Conservation (phyloP, 2,888 invertebrate genomes). For the Tetheella fluctuosa region DNA sequence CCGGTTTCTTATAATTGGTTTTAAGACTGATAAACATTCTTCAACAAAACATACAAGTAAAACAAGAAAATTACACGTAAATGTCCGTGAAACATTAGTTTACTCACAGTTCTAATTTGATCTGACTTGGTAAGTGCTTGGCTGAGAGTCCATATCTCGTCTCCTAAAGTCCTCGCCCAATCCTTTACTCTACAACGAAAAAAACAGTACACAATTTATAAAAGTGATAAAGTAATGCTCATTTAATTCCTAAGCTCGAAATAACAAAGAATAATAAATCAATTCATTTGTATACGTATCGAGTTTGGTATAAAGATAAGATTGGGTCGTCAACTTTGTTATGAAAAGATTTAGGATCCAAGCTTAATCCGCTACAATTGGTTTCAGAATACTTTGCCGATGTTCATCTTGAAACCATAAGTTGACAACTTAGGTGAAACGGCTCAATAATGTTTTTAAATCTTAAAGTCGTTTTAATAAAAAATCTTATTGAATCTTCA, state of each 20-base stretch:
- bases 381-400: too few relatives aligned
- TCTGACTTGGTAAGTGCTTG: conserved; percentile 90
- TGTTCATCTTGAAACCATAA: too few relatives aligned
- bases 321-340: not conserved
- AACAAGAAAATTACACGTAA: not conserved
- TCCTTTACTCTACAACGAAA: conserved; percentile 87
- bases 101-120: conserved; percentile 89
- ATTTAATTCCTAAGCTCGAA: too few relatives aligned
- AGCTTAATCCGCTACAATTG: not conserved
- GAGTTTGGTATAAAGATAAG: too few relatives aligned
- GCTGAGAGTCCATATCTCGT: conserved; percentile 91
- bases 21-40: not conserved
- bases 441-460: too few relatives aligned
- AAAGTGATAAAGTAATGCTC: too few relatives aligned
- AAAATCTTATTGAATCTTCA: too few relatives aligned
- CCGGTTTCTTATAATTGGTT: not conserved
- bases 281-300: too few relatives aligned
- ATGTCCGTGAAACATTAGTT: not conserved
- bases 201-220: conserved; percentile 16
- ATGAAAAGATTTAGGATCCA: not conserved
- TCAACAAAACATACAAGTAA: not conserved
- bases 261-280: too few relatives aligned
- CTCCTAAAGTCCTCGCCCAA: conserved; percentile 92
- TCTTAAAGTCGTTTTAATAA: too few relatives aligned
- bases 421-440: too few relatives aligned